Percentiles rank a stretch among this genome's conserved stretches.
Conservation (phyloP, 2,888 invertebrate species). For the Enchytraeus crypticus region DNA sequence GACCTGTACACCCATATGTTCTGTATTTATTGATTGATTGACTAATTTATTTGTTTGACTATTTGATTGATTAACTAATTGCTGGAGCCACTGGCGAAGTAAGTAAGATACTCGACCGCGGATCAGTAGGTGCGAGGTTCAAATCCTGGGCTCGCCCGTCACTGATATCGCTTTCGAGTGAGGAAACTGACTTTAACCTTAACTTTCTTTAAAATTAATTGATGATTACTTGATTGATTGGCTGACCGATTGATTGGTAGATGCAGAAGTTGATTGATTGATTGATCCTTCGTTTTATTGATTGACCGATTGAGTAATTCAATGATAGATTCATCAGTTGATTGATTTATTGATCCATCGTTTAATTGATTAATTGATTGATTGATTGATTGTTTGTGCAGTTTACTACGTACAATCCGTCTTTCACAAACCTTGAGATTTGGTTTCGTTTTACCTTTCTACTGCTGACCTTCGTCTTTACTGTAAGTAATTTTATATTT, state of each 20-base stretch:
- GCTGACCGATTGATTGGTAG: constrained; percentile 3
- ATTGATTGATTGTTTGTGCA: too few species aligned
- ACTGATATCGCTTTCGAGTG: too few species aligned
- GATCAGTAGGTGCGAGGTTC: too few species aligned
- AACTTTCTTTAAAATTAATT: too few species aligned
- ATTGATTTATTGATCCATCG: background rate
- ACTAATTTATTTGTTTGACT: too few species aligned
- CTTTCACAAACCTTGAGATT: constrained; percentile 91
- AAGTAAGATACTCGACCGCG: too few species aligned
- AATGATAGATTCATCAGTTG: background rate
- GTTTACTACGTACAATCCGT: constrained; percentile 92
- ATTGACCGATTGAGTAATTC: constrained; percentile 1
- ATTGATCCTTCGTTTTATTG: background rate
- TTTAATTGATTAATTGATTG: constrained; percentile 48
- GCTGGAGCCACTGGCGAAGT: too few species aligned
- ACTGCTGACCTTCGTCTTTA: constrained; percentile 71
- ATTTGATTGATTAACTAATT: too few species aligned
- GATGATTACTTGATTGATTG: background rate
- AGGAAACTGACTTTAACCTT: too few species aligned
- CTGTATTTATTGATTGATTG: too few species aligned
- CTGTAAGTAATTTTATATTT: constrained; percentile 61
- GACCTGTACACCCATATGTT: too few species aligned
- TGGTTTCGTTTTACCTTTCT: constrained; percentile 93
- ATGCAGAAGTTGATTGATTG: constrained; percentile 1
- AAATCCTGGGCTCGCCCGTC: too few species aligned